Base-by-base conservation (phyloP, 2,797 vertebrate species). In the Acanthurus leucopareius region DNA sequence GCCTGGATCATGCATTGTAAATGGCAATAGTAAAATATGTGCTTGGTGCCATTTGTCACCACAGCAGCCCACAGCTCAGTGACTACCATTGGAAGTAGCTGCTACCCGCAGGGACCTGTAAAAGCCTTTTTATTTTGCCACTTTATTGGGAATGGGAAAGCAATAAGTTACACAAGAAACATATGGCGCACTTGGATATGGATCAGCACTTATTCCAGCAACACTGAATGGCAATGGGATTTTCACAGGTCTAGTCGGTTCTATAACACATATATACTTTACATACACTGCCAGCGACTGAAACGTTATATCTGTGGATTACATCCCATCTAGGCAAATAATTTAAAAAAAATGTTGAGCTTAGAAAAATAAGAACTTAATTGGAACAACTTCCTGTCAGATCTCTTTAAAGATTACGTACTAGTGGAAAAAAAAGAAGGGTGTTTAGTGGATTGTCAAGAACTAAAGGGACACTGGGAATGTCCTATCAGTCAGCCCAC, bases 71-170 rank as follows among this genome's bases (percentile, higher is more conserved):
- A 85, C 91, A 88, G 88, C 88, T 92, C 90, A 89, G 87, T 85
- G 90, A 91, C 90, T 89, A 80, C 84, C 79, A 82, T 65, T 87
- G 80, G 77, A 90, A 92, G 92, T 91, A 91, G 89, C 90, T 86
- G 92, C 90, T 83, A 86, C 92, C 92, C 90, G 35, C 85, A 79
- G 91, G 92, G 93, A 93, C 85, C 89, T 82, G 89, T 93, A 93
- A 94, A 94, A 93, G 88, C 87, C 89, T 88, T 93, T 94, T 93
- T 93, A 94, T 94, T 92, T 90, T 88, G 87, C 92, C 92, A 92
- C 92, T 94, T 94, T 93, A 93, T 92, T 93, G 92, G 86, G 86
- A 92, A 92, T 88, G 86, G 88, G 89, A 93, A 93, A 92, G 93
- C 92, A 89, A 93, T 94, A 92, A 91, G 89, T 93, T 92, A 90